A percentile compares a stretch with the other conserved stretches of the same genome.
These are phyloP conservation scores for Lates calcarifer DNA, from an alignment of 2,113 vertebrate genomes.

Conservation along the genomic window DNA sequence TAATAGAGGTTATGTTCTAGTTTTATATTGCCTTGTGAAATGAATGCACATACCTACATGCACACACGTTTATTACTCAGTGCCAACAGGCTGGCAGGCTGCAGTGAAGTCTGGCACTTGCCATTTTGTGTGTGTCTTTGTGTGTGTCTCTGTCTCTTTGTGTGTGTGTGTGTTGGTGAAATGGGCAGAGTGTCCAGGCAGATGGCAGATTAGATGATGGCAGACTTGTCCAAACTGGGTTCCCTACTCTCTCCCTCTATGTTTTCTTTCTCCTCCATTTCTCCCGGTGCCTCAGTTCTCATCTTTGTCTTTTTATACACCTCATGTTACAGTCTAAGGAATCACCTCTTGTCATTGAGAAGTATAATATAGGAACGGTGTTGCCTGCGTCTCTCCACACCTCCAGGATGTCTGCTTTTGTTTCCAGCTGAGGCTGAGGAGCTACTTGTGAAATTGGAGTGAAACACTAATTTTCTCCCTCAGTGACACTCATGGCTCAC, in stretches of 20 bases:
- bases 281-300: constrained; percentile 12
- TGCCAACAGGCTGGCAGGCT: constrained; percentile 56
- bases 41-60: constrained; percentile 12
- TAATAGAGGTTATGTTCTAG: constrained; percentile 19
- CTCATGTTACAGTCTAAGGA: constrained; percentile 27
- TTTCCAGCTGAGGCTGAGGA: constrained; percentile 46
- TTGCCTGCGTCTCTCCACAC: constrained; percentile 22
- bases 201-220: constrained; percentile 78
- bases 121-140: constrained; percentile 17
- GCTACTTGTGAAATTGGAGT: constrained; percentile 61
- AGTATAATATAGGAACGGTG: constrained; percentile 12
- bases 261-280: constrained; percentile 31
- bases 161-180: constrained; percentile 32
- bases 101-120: constrained; percentile 57
- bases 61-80: constrained; percentile 13
- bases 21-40: neutral
- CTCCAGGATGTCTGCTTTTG: constrained; percentile 53
- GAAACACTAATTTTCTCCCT: constrained; percentile 60
- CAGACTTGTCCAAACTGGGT: constrained; percentile 53
- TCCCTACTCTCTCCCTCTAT: constrained; percentile 16
- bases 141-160: constrained; percentile 3
- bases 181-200: constrained; percentile 64
- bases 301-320: constrained; percentile 45
- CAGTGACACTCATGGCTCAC: constrained; percentile 48
- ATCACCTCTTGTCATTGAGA: constrained; percentile 30